Evolutionary conservation across 2,113 vertebrate genomes (phyloP).

Genomic region (Poecilia latipinna): DNA sequence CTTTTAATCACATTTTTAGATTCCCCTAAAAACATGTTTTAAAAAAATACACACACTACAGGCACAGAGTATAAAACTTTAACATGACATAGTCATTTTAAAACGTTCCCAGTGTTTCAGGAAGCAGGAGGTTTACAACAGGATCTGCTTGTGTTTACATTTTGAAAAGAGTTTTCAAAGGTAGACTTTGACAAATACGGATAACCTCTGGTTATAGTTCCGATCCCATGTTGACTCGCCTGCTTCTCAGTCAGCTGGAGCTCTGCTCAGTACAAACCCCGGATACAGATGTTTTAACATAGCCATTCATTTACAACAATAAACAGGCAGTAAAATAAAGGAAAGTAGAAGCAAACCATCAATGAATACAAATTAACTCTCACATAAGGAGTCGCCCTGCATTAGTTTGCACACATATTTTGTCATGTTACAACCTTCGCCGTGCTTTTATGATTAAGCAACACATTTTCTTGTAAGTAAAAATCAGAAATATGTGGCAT

Average conservation of each 20-base stretch:
- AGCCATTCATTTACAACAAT: neutral
- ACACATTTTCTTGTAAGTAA: neutral
- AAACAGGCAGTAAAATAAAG: neutral
- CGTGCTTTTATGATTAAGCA: too few relatives aligned
- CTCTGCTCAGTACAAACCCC: neutral
- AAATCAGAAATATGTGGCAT: neutral
- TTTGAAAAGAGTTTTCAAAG: conserved; percentile 4
- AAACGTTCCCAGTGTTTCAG: neutral
- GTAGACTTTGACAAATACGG: conserved; percentile 2
- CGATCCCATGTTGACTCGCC: neutral
- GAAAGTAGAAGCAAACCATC: neutral
- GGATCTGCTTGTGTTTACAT: neutral
- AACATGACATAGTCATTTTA: neutral
- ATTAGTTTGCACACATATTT: neutral
- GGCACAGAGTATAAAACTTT: too few relatives aligned
- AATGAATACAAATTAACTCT: neutral
- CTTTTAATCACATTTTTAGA: too few relatives aligned
- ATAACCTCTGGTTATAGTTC: conserved; percentile 1
- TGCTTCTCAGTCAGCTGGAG: neutral
- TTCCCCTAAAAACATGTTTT: too few relatives aligned
- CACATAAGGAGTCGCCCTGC: neutral
- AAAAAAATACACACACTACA: too few relatives aligned
- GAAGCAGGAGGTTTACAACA: neutral
- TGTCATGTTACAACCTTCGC: too few relatives aligned
- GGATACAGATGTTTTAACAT: neutral